These are phyloP conservation scores for Pangasius larnaudii DNA, from an alignment of 2,797 vertebrate genomes.

Conservation along the genomic window DNA sequence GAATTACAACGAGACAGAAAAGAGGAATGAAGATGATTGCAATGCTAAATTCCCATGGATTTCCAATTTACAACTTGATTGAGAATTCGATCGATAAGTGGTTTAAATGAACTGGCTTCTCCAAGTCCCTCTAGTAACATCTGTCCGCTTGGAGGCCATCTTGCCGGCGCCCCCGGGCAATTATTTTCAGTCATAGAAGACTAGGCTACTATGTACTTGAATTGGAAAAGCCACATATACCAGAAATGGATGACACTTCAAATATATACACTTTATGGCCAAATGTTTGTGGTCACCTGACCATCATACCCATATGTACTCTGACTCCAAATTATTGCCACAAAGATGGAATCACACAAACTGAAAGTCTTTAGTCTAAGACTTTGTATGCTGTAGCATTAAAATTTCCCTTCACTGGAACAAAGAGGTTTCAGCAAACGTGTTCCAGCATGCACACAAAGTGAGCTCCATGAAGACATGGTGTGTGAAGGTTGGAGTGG, in stretches of 20 bases:
- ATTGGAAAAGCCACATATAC: not conserved
- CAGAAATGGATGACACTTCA: not conserved
- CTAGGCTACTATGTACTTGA: not conserved
- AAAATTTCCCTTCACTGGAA: not conserved
- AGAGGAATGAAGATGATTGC: constrained; percentile 26
- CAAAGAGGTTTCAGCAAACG: not conserved
- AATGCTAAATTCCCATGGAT: constrained; percentile 25
- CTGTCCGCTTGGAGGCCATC: not conserved
- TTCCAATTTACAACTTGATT: constrained; percentile 28
- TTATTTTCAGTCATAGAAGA: not conserved
- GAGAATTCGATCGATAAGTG: constrained; percentile 42
- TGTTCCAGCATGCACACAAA: not conserved
- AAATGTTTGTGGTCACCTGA: not conserved
- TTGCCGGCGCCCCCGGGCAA: no score
- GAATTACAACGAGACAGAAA: constrained; percentile 24
- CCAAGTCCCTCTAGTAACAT: not conserved
- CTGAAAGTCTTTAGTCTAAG: no score
- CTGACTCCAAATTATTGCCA: not conserved
- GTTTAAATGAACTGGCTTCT: constrained; percentile 47
- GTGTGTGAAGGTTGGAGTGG: not conserved
- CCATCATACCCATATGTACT: not conserved
- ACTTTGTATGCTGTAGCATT: not conserved
- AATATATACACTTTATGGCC: not conserved
- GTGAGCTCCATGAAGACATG: not conserved
- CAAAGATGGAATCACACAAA: not conserved